Evolutionary conservation across 2,797 vertebrate species (phyloP), one percentile per base, ranked within the genome.

Genomic region (Oreortyx pictus): DNA sequence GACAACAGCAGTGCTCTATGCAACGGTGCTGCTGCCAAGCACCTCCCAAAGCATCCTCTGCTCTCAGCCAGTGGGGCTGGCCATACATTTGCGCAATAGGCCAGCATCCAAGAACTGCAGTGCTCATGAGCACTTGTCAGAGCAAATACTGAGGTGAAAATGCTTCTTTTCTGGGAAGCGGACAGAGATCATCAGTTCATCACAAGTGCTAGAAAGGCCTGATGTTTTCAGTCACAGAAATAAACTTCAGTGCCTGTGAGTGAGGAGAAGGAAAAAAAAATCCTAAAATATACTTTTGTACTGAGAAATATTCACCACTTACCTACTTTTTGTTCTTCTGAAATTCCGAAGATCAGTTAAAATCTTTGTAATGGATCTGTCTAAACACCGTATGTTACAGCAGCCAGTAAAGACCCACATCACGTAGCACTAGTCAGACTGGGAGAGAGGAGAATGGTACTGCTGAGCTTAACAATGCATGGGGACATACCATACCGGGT

Each of bases 341-440:
- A 49, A 60, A 76, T 73, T 86, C 73, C 43, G 46, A 78, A 90
- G 44, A 35, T 9, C 72, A 50, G 68, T 88, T 86, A 79, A 86
- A 95, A 86, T 85, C 64, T 80, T 66, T 5, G 6, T 60, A 62
- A 12, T 22, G 56, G 73, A 90, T 31, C 43, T 88, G 75, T 23
- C 62, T 54, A 27, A 82, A 93, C 82, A 76, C 7, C 16, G 22
- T 14, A 15, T 0, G 0, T 79, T 86, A 29, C 20, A 82, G 60
- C 47, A 79, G 47, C 43, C 50, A 70, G n/a, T 56, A 79, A 88
- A 86, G 50, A 82, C 20, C 43, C 31, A n/a, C 23, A 3, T 7
- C 39, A 86, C n/a, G 65, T 61, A 86, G 23, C 65, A 29, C 64
- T 27, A 20, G 49, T 23, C 19, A 52, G 67, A n/a, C 20, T 23